Evolutionary conservation across 2,797 vertebrate species (phyloP).

Genomic region (Eidolon dupreanum): DNA sequence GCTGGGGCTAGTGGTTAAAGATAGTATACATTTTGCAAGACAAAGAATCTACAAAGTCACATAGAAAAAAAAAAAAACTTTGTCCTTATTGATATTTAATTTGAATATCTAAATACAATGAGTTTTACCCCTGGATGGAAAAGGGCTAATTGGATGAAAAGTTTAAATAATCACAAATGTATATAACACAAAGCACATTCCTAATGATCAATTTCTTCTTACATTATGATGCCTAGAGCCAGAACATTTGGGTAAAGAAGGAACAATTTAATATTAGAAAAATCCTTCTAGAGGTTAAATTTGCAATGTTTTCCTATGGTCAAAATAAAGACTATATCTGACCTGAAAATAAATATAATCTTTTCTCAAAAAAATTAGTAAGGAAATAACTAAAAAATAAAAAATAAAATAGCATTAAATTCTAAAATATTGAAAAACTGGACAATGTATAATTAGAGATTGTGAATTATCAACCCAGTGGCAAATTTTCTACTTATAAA

Average conservation of each 20-base stretch:
- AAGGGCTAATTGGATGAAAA: neutral
- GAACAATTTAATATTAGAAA: neutral
- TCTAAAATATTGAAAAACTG: no score
- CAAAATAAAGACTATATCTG: neutral
- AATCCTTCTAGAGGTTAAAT: neutral
- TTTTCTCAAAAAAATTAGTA: neutral
- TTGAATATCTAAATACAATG: neutral
- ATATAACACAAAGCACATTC: neutral
- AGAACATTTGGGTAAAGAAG: neutral
- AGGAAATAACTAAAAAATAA: no score
- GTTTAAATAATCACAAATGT: neutral
- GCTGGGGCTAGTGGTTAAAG: neutral
- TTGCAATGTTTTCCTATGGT: neutral
- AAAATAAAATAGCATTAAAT: no score
- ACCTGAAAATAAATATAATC: neutral
- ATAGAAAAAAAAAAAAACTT: no score
- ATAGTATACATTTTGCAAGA: neutral
- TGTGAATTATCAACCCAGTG: no score
- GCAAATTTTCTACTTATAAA: no score
- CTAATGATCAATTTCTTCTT: neutral
- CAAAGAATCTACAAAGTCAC: neutral
- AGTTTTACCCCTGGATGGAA: neutral
- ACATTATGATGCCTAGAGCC: neutral
- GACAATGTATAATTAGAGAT: no score
- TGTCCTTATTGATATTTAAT: neutral